Base-by-base conservation (phyloP, 1,140 invertebrate genomes). In the Fopius arisanus region DNA sequence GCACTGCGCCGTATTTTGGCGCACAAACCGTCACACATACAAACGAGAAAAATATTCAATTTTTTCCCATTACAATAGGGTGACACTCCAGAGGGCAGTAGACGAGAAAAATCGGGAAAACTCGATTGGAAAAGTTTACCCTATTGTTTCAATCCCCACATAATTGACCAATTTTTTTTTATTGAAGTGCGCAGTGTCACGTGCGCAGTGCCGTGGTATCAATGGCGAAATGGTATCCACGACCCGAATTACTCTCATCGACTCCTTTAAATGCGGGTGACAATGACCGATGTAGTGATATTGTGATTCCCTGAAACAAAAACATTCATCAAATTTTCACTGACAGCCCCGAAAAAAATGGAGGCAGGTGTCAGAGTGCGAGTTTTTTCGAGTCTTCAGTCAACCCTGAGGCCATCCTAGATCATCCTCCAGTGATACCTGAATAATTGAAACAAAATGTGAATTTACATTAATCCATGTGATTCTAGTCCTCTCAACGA, bases 361-460 rank as follows among this genome's bases (percentile, higher is more conserved):
- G 73, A 75, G 70, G 73, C 73, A 51, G 73, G 73, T 3, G 73
- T 75, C 19, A 66, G 65, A 75, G 73, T 75, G 43, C 28, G 19
- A 29, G 19, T 16, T 3, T 12, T 31, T 21, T n/a, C 3, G n/a
- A 16, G 16, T 26, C 31, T 68, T 9, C 19, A 14, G 9, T 12
- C 40, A 14, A 40, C 2, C 37, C 2, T 7, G 23, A 68, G 40
- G 21, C 33, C 5, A 40, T 26, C 19, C 14, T n/a, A 41, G 23
- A 68, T n/a, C 4, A 40, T 40, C 10, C 40, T 19, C 6, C 21
- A 68, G 37, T 37, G 33, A 37, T 37, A n/a, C 19, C 16, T 23
- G 23, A 40, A 48, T 40, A 48, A 68, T 67, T 37, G n/a, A n/a
- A 40, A 12, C 33, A 41, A 19, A 28, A 68, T 48, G 43, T 48